phyloP scores from a whole-genome alignment of 2,888 invertebrate species.

The Acleris emargana region DNA sequence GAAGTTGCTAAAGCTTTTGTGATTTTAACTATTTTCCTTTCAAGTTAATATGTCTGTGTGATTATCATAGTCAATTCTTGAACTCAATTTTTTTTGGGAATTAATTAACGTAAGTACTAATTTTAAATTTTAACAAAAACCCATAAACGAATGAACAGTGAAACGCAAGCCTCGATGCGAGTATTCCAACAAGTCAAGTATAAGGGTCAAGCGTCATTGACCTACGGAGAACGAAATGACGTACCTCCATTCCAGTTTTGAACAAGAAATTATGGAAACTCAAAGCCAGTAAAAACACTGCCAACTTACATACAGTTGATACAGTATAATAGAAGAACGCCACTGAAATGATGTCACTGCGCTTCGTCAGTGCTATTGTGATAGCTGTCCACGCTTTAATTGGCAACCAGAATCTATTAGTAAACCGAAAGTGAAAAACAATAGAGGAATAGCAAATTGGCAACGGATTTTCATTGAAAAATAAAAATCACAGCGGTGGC shows the following conservation, averaged over 20 bases:
- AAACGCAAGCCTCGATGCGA: too few relatives aligned
- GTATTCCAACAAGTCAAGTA: background rate
- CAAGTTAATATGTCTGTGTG: too few relatives aligned
- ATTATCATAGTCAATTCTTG: too few relatives aligned
- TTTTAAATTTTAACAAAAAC: too few relatives aligned
- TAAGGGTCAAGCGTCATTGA: conserved; percentile 7
- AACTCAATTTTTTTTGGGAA: too few relatives aligned
- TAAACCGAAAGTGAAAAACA: conserved; percentile 26
- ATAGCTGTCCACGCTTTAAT: conserved; percentile 19
- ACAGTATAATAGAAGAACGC: conserved; percentile 17
- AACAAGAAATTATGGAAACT: background rate
- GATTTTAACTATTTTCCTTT: too few relatives aligned
- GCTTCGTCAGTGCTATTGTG: conserved; percentile 26
- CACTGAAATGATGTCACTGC: conserved; percentile 23
- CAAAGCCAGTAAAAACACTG: background rate
- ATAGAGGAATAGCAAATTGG: conserved; percentile 23
- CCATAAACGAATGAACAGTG: too few relatives aligned
- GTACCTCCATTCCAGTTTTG: background rate
- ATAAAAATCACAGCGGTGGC: conserved; percentile 27
- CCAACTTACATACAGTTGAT: background rate
- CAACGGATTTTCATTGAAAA: conserved; percentile 32
- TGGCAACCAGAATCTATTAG: conserved; percentile 27
- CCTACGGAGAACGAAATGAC: conserved; percentile 1
- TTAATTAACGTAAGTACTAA: too few relatives aligned
- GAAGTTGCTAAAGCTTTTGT: too few relatives aligned